Evolutionary conservation across 1,140 invertebrate genomes (phyloP).

Genomic region (Drosophila arawakana): DNA sequence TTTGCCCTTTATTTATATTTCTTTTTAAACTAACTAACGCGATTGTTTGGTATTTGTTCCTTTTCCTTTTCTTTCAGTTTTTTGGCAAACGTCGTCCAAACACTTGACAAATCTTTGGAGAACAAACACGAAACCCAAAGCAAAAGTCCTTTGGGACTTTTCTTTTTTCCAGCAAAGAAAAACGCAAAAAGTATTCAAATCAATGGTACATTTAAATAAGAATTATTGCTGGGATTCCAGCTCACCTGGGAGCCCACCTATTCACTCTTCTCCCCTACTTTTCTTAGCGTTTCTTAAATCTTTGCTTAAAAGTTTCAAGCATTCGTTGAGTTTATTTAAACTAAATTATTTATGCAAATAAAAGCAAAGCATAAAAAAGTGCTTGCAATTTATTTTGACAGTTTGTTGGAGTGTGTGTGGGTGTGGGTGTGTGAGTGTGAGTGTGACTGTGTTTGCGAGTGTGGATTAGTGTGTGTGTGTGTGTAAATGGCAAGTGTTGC

Average conservation of each 20-base stretch:
- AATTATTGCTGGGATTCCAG: conserved; percentile 67
- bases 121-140: conserved; percentile 15
- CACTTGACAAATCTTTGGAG: conserved; percentile 45
- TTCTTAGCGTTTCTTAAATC: conserved; percentile 30
- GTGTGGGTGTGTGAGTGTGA: not conserved
- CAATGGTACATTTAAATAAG: conserved; percentile 66
- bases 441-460: not conserved
- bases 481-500: conserved; percentile 61
- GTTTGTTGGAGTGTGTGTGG: conserved; percentile 23
- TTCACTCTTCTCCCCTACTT: not conserved
- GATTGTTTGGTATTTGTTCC: conserved; percentile 37
- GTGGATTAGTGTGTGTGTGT: conserved; percentile 14
- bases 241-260: conserved; percentile 33
- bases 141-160: conserved; percentile 55
- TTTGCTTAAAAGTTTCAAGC: conserved; percentile 46
- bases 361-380: conserved; percentile 52
- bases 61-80: not conserved
- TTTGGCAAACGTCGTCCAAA: conserved; percentile 9
- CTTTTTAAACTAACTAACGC: conserved; percentile 35
- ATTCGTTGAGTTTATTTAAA: conserved; percentile 73
- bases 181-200: conserved; percentile 68
- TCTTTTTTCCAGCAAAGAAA: conserved; percentile 18
- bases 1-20: not conserved
- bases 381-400: conserved; percentile 74
- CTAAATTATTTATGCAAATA: conserved; percentile 82